Percentiles rank a stretch among this genome's conserved stretches.
phyloP scores from a whole-genome alignment of 2,888 invertebrate genomes.

The Eupithecia dodoneata region DNA sequence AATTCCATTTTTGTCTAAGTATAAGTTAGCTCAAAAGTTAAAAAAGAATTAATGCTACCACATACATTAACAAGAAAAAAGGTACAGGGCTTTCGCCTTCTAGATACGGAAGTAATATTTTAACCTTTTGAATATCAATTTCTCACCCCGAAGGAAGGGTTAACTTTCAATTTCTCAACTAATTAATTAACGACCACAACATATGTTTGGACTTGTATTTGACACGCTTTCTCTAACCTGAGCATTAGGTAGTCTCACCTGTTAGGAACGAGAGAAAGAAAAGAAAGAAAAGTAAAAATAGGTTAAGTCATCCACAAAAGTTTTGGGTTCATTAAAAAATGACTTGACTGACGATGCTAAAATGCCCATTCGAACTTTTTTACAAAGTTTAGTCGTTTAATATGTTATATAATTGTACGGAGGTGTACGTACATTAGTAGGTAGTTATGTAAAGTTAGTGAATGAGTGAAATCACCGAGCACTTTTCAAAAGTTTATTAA shows the following conservation, averaged over 20 bases:
- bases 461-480: too few relatives aligned
- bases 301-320: background rate
- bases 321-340: background rate
- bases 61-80: background rate
- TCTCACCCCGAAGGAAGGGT: slow-evolving; percentile 56
- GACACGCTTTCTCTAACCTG: slow-evolving; percentile 78
- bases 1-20: background rate
- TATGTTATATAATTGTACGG: too few relatives aligned
- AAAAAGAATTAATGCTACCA: background rate
- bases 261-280: slow-evolving; percentile 51
- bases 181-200: slow-evolving; percentile 80
- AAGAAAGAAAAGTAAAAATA: background rate
- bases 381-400: too few relatives aligned
- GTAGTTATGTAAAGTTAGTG: too few relatives aligned
- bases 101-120: slow-evolving; percentile 13
- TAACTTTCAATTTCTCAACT: slow-evolving; percentile 80
- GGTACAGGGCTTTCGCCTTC: slow-evolving; percentile 2
- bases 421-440: too few relatives aligned
- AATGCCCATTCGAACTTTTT: too few relatives aligned
- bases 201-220: slow-evolving; percentile 78
- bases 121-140: slow-evolving; percentile 38
- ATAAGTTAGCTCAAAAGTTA: background rate
- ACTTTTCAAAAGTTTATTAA: too few relatives aligned
- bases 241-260: slow-evolving; percentile 75
- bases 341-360: background rate